phyloP scores from a whole-genome alignment of 2,797 vertebrate species.

The Acanthurus leucopareius region DNA sequence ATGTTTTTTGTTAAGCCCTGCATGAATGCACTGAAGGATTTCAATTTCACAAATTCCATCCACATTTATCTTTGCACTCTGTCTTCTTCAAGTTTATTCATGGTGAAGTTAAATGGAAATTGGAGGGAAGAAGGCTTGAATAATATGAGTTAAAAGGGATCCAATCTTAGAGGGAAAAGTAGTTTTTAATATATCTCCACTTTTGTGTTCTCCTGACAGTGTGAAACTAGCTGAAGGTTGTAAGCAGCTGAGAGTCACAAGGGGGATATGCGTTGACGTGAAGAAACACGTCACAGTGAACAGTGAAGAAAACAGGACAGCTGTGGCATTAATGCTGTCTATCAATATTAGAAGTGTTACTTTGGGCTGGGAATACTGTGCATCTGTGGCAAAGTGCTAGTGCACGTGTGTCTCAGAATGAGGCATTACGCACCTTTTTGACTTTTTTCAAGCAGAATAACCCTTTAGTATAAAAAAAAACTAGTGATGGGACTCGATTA shows the following conservation, averaged over 20 bases:
- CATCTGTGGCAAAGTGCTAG: neutral
- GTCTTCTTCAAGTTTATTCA: constrained; percentile 20
- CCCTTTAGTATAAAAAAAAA: neutral
- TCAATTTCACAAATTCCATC: constrained; percentile 41
- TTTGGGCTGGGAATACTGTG: constrained; percentile 7
- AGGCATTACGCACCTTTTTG: neutral
- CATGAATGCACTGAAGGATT: constrained; percentile 54
- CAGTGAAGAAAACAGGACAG: constrained; percentile 5
- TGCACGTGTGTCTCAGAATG: neutral
- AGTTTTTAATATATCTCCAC: neutral
- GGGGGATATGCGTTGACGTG: neutral
- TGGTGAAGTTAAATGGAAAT: constrained; percentile 17
- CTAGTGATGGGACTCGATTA: too few species aligned
- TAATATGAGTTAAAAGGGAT: neutral
- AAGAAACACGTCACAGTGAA: too few species aligned
- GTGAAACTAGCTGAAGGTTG: neutral
- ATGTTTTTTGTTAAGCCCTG: constrained; percentile 30
- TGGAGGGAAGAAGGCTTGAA: neutral
- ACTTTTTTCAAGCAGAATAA: neutral
- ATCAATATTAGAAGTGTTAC: constrained; percentile 28
- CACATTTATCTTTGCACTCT: constrained; percentile 13
- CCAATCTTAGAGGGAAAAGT: neutral
- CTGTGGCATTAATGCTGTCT: constrained; percentile 20
- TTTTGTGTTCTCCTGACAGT: constrained; percentile 16
- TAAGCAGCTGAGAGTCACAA: constrained; percentile 18